Percentiles rank a stretch among this genome's conserved stretches.
Conservation (phyloP, 2,113 vertebrate species). For the Stigmatopora nigra region DNA sequence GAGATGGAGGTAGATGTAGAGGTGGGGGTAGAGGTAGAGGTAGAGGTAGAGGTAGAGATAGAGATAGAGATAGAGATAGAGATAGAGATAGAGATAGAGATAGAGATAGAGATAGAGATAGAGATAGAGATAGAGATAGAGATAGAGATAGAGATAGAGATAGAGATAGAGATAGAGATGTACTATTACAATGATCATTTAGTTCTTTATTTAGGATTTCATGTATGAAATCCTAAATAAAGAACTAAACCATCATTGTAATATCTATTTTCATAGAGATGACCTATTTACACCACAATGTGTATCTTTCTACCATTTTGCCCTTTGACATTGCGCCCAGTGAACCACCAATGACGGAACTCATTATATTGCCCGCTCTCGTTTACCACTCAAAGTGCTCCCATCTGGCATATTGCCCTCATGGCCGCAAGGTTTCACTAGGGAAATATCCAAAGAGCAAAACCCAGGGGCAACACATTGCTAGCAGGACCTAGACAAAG, state of each 20-base stretch:
- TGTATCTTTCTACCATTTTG: conserved; percentile 30
- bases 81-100: no score
- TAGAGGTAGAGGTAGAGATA: no score
- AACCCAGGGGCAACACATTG: conserved; percentile 68
- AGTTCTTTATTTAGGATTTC: no score
- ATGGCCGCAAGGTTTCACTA: conserved; percentile 51
- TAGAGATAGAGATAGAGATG: no score
- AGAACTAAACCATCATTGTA: not conserved
- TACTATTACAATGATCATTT: not conserved
- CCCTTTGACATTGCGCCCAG: conserved; percentile 35
- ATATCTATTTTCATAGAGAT: conserved; percentile 20
- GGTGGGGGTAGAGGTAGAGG: no score
- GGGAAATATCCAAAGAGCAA: conserved; percentile 68
- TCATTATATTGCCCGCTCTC: conserved; percentile 35
- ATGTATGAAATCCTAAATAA: no score
- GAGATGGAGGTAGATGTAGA: no score
- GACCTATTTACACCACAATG: conserved; percentile 42
- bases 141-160: no score
- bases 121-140: no score
- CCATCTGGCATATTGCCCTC: conserved; percentile 63
- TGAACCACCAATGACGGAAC: conserved; percentile 38
- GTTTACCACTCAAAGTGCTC: conserved; percentile 50
- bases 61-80: no score
- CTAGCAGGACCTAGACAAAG: conserved; percentile 75
- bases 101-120: no score